Evolutionary conservation across 2,113 vertebrate species (phyloP), one percentile per base, ranked within the genome.

Genomic region (Camelus bactrianus): DNA sequence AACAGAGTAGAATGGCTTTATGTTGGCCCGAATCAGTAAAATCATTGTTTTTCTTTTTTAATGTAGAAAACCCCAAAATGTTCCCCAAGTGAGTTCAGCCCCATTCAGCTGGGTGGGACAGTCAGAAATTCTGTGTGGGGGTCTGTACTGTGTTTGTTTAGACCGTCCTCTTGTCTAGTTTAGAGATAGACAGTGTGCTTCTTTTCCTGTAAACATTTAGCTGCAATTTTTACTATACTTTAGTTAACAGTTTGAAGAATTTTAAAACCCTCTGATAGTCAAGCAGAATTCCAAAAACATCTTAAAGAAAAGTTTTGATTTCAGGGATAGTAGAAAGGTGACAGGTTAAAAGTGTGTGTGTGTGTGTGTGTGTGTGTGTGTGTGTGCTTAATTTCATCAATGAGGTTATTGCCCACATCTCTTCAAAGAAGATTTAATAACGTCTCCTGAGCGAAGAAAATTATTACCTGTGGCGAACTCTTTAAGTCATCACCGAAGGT

Each of bases 381-480:
- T 30, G 67, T 35, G 19, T 38, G 56, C 84, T 69, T 87, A 73
- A 75, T 97, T 97, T 95, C 73, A 95, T 77, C 75, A 97, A 35
- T 97, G 95, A 93, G 94, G 91, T 82, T 93, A 96, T 86, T 94
- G 70, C 22, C 91, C 89, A 98, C 97, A 96, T 96, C 97, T 98
- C 97, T 98, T 98, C 96, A 98, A 98, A 98, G 89, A 97, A 97
- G 97, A 97, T 97, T 95, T 98, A 97, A 98, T 97, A 95, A 82
- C 96, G 92, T 97, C 98, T 97, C 98, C 60, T 94, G 97, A 98
- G 96, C 85, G 94, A 97, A 98, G 96, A 97, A 98, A 98, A 98
- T 98, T 98, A 98, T 98, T 98, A 98, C 91, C 94, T 96, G 91
- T 98, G 96, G 98, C 97, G 98, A 98, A 98, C 98, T 98, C 98